Base-by-base conservation (phyloP, 2,888 invertebrate genomes). In the Drosophila neoperkinsi region DNA sequence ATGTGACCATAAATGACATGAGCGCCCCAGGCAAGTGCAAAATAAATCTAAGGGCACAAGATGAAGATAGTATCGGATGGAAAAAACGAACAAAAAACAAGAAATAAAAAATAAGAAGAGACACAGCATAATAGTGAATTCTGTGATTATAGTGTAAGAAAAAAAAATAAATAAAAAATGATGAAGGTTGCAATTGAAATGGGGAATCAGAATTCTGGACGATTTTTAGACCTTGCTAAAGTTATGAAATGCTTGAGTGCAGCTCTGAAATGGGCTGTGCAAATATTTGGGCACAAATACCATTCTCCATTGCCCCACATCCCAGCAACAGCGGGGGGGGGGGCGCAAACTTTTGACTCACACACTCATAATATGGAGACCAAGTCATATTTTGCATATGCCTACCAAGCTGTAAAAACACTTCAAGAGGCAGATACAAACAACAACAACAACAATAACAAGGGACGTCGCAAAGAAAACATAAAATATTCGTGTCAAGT, bases 1-100 rank as follows among this genome's bases (percentile, higher is more conserved):
- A 73, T 77, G 80, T 84, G 87, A 86, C 84, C 86, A 80, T 76
- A 87, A 86, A 83, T 84, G 86, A 84, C 81, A 75, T 49, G 61
- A 38, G n/a, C 28, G 59, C 50, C 50, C 61, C 43, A 21, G 68
- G 49, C 63, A 67, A 74, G 60, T 67, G 85, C 62, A 75, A 75
- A 79, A 85, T 82, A 86, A 88, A 82, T 82, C 73, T 75, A 70
- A 66, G 31, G 41, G 34, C 38, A 52, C 13, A 46, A 77, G 81
- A 64, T 74, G 76, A 60, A 60, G 63, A 68, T 64, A 59, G 36
- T 28, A 34, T 5, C n/a, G 50, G 57, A 30, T 18, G 34, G 46
- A n/a, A 21, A 41, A 52, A 38, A 51, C 18, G 11, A n/a, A 49
- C 4, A n/a, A 13, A 25, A 13, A 34, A 16, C 4, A 2, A 16